These are phyloP conservation scores for Ametastegia equiseti DNA, from an alignment of 2,888 invertebrate species.

Conservation along the genomic window DNA sequence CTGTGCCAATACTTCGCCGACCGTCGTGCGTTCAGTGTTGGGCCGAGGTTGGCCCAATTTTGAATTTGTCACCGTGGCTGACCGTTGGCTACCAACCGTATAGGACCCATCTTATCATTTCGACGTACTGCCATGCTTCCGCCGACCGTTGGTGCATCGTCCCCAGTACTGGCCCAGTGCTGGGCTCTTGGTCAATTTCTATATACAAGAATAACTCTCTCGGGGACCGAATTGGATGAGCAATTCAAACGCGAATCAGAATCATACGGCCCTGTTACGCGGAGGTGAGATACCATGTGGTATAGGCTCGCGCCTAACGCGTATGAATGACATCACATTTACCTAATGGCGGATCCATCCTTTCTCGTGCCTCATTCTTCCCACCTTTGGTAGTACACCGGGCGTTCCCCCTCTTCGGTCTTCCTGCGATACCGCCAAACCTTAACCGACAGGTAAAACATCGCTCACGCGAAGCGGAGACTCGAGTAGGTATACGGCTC, in stretches of 20 bases:
- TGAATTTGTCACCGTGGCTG: too few species aligned
- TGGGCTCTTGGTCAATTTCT: too few species aligned
- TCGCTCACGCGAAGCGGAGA: constrained; percentile 58
- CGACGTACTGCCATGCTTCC: too few species aligned
- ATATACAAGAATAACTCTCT: too few species aligned
- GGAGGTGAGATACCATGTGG: neutral
- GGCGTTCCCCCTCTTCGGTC: constrained; percentile 40
- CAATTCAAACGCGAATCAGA: constrained; percentile 68
- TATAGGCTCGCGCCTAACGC: constrained; percentile 53
- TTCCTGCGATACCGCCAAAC: neutral
- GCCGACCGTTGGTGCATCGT: too few species aligned
- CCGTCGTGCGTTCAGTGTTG: too few species aligned
- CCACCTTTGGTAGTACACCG: constrained; percentile 1
- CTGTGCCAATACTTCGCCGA: too few species aligned
- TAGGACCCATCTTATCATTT: too few species aligned
- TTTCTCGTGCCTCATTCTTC: constrained; percentile 48
- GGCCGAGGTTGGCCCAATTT: too few species aligned
- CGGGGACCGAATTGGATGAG: constrained; percentile 66
- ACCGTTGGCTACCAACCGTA: too few species aligned
- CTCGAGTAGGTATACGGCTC: constrained; percentile 42
- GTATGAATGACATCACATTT: constrained; percentile 71
- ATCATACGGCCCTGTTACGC: constrained; percentile 58
- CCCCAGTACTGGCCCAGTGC: too few species aligned
- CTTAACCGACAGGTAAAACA: constrained; percentile 63
- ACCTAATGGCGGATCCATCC: constrained; percentile 60